phyloP scores from a whole-genome alignment of 2,113 vertebrate genomes.

The Pycnonotus jocosus region DNA sequence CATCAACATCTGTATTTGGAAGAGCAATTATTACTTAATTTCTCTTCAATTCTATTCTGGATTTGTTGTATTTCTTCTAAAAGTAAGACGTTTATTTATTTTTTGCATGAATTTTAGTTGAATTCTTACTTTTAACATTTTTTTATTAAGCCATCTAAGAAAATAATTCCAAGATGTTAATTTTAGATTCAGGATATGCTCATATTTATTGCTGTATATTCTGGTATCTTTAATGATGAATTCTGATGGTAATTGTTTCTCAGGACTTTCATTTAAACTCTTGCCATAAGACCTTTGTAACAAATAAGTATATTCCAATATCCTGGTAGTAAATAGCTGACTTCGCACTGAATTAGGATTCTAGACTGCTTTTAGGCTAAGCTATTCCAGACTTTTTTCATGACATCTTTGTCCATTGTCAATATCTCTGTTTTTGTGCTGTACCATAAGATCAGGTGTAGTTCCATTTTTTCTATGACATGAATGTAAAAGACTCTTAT shows the following conservation, averaged over 20 bases:
- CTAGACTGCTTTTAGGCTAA: background rate
- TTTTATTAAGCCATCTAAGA: background rate
- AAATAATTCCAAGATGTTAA: background rate
- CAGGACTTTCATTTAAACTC: background rate
- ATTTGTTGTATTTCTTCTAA: background rate
- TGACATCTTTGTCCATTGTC: background rate
- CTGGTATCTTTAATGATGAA: background rate
- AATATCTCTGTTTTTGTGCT: background rate
- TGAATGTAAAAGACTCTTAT: background rate
- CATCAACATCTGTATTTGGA: background rate
- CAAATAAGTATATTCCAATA: background rate
- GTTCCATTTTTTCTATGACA: background rate
- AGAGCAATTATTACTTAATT: background rate
- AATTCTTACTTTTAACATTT: background rate
- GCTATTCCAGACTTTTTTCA: background rate
- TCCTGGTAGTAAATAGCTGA: background rate
- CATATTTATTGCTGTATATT: background rate
- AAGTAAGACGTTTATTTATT: background rate
- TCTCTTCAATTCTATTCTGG: background rate
- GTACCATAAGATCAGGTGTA: fast-evolving
- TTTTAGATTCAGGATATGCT: background rate
- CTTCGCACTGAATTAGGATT: background rate
- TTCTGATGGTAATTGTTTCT: background rate
- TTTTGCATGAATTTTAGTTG: background rate
- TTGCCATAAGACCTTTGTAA: background rate